A percentile compares a stretch with the other conserved stretches of the same genome.
phyloP scores from a whole-genome alignment of 2,797 vertebrate genomes.

The Pogonophryne albipinna region DNA sequence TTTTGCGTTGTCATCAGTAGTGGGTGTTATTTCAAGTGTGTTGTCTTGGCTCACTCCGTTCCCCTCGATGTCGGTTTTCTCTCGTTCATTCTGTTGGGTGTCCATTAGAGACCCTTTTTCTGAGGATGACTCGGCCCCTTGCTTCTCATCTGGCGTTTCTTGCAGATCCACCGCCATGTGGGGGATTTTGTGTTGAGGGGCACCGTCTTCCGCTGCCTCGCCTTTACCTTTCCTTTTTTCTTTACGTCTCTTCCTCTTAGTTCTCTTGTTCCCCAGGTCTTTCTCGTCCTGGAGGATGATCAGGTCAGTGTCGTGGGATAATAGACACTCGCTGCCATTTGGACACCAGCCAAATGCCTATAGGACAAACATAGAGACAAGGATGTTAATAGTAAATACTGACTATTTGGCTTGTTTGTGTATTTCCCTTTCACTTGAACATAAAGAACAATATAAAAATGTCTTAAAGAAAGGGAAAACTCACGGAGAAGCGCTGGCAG shows the following conservation, averaged over 20 bases:
- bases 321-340: slow-evolving; percentile 88
- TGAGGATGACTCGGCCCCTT: neutral
- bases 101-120: slow-evolving; percentile 10
- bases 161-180: slow-evolving; percentile 62
- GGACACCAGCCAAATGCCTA: slow-evolving; percentile 98
- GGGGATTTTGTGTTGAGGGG: slow-evolving; percentile 73
- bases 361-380: neutral
- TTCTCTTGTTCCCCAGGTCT: slow-evolving; percentile 83
- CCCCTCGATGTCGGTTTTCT: slow-evolving; percentile 12
- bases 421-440: neutral
- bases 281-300: slow-evolving; percentile 95
- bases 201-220: slow-evolving; percentile 26
- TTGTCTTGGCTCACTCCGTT: slow-evolving; percentile 25
- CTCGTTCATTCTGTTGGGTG: slow-evolving; percentile 3
- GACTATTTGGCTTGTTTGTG: neutral
- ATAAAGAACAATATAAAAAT: neutral
- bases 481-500: slow-evolving; percentile 94
- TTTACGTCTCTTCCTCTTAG: slow-evolving; percentile 85
- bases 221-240: slow-evolving; percentile 75
- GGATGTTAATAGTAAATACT: neutral
- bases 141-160: slow-evolving; percentile 22
- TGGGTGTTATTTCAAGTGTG: neutral
- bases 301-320: slow-evolving; percentile 94
- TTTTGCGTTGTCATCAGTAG: neutral
- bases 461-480: slow-evolving; percentile 35